A percentile compares a stretch with the other conserved stretches of the same genome.
Evolutionary conservation across 2,113 vertebrate genomes (phyloP).

Genomic region (zebrafish (Danio rerio)): DNA sequence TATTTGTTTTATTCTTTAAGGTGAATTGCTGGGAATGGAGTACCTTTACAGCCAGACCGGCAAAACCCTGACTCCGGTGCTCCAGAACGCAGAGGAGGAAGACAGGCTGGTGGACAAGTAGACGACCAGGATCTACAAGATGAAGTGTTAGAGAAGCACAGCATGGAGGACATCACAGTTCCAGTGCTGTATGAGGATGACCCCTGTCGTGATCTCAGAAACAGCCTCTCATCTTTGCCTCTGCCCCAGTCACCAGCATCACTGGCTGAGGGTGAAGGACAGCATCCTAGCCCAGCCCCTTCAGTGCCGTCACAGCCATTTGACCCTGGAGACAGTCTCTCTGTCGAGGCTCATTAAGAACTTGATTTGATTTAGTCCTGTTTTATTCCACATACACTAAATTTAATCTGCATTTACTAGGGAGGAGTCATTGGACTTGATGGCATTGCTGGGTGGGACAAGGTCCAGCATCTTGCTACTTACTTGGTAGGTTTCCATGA

Average conservation of each 20-base stretch:
- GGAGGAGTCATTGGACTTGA: slow-evolving; percentile 1
- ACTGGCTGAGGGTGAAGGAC: neutral
- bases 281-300: neutral
- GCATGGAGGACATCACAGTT: slow-evolving; percentile 38
- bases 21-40: no score
- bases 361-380: neutral
- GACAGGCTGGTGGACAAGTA: neutral
- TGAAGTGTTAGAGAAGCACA: neutral
- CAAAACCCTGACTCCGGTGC: no score
- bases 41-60: no score
- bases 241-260: neutral
- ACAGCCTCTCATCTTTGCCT: slow-evolving; percentile 6
- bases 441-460: no score
- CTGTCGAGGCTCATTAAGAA: neutral
- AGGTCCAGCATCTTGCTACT: no score
- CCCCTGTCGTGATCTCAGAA: neutral
- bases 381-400: neutral
- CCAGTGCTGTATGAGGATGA: slow-evolving; percentile 21
- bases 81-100: no score
- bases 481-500: slow-evolving; percentile 32
- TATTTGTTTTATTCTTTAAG: no score
- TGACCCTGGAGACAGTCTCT: slow-evolving; percentile 20
- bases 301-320: neutral
- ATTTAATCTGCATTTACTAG: slow-evolving; percentile 4
- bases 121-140: neutral